Evolutionary conservation across 2,113 vertebrate species (phyloP).

Genomic region (Leptobrachium leishanense): DNA sequence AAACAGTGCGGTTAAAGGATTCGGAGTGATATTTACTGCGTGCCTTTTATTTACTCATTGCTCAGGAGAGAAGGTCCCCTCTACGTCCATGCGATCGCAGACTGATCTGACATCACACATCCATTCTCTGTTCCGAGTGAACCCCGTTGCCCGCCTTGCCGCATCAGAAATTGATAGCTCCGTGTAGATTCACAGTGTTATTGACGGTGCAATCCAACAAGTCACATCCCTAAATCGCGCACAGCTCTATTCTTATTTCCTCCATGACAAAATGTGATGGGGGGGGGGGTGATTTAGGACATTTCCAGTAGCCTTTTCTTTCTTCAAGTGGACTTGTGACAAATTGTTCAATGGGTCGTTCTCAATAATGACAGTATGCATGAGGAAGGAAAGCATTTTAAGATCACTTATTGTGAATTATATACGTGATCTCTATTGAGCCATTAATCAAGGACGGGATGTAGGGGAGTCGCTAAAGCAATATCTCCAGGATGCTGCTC

Average conservation of each 20-base stretch:
- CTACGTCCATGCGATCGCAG: conserved; percentile 10
- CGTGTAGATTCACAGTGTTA: conserved; percentile 40
- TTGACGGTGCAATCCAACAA: conserved; percentile 38
- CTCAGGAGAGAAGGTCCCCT: neutral
- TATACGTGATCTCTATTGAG: conserved; percentile 55
- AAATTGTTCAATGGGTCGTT: conserved; percentile 56
- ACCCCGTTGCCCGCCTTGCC: conserved; percentile 14
- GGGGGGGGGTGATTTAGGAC: conserved; percentile 47
- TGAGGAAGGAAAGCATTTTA: conserved; percentile 57
- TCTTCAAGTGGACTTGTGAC: conserved; percentile 50
- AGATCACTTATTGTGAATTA: conserved; percentile 62
- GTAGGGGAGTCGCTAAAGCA: conserved; percentile 52
- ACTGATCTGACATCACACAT: conserved; percentile 20
- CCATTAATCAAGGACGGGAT: conserved; percentile 56
- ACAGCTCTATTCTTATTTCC: neutral
- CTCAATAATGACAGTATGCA: conserved; percentile 56
- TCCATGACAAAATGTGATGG: neutral
- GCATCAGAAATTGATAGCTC: conserved; percentile 47
- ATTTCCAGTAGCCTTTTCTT: conserved; percentile 52
- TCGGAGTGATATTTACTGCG: conserved; percentile 8
- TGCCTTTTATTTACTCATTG: neutral
- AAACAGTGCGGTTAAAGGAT: conserved; percentile 14
- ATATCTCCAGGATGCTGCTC: conserved; percentile 51
- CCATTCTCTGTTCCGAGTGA: conserved; percentile 42
- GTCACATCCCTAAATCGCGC: conserved; percentile 50